Evolutionary conservation across 2,888 invertebrate genomes (phyloP), one percentile per base, ranked within the genome.

Genomic region (Zaprionus obscuricornis): DNA sequence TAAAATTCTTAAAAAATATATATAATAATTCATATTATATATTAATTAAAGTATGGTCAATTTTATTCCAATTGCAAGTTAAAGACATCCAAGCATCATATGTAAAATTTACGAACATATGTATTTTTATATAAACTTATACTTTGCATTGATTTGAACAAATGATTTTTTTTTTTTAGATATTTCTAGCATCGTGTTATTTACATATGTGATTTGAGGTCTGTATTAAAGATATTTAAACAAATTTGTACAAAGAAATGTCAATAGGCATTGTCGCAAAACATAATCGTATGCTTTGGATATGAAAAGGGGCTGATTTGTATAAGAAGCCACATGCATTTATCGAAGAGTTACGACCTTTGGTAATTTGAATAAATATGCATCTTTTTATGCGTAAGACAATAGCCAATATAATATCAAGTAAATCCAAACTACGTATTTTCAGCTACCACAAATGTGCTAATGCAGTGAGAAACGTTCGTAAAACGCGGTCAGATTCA

Each of bases 401-500:
- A 69, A 69, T 43, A 50, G 59, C 16, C 51, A 36, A 39, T 39
- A 40, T 49, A 36, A 40, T 14, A 20, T 27, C 34, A 36, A 36
- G 56, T 56, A 34, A 72, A 58, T 18, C 27, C 51, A 34, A 58
- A 50, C 46, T 50, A 17, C 29, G 43, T 27, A 10, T 39, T 36
- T 26, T n/a, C 1, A 11, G 47, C 17, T 31, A 52, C 29, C 26
- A 45, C 43, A 40, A 45, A 29, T 55, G 46, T 42, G 33, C 49
- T 36, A 42, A 31, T 64, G 68, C 43, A 47, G 55, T 56, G 43
- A 49, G 51, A 45, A 64, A 37, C 51, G 58, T 29, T 68, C 36
- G 49, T 70, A 54, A 73, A 82, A 60, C 59, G 58, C 82, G 82
- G 78, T 78, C 78, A 78, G 69, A 69, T 67, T 82, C 64, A 77